phyloP scores from a whole-genome alignment of 1,140 invertebrate genomes.

The Microplitis demolitor region DNA sequence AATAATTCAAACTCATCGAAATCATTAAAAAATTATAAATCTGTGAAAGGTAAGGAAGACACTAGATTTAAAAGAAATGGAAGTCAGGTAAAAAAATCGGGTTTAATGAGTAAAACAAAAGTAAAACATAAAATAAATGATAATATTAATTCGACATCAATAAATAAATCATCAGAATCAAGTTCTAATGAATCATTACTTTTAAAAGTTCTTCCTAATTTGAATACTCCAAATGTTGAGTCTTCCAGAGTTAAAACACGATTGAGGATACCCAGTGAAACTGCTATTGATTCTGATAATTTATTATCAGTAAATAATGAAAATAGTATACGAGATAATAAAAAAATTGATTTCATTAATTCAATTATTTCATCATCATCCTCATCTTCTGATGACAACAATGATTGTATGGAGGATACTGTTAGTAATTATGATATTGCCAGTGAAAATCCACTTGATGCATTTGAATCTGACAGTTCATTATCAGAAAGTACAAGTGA shows the following conservation, averaged over 20 bases:
- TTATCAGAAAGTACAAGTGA: conserved; percentile 62
- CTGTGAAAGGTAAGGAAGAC: conserved; percentile 2
- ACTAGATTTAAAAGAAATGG: conserved; percentile 17
- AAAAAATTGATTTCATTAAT: not conserved
- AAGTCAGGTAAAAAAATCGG: not conserved
- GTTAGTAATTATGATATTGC: conserved; percentile 10
- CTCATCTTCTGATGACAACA: not conserved
- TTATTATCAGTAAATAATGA: not conserved
- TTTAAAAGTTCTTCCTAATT: conserved; percentile 54
- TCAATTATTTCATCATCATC: not conserved
- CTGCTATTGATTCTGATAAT: conserved; percentile 18
- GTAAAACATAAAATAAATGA: conserved; percentile 18
- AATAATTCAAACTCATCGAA: conserved; percentile 27
- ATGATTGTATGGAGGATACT: not conserved
- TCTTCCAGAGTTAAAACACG: conserved; percentile 59
- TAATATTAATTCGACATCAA: conserved; percentile 25
- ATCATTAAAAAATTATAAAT: not conserved
- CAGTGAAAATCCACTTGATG: conserved; percentile 42
- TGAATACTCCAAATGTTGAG: conserved; percentile 52
- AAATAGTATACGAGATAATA: not conserved
- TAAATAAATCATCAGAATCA: conserved; percentile 18
- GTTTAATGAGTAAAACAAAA: conserved; percentile 25
- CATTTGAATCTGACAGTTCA: conserved; percentile 59
- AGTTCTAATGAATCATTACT: conserved; percentile 41
- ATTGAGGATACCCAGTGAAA: conserved; percentile 48